Base-by-base conservation (phyloP, 2,888 invertebrate species). In the Cephus runcator region DNA sequence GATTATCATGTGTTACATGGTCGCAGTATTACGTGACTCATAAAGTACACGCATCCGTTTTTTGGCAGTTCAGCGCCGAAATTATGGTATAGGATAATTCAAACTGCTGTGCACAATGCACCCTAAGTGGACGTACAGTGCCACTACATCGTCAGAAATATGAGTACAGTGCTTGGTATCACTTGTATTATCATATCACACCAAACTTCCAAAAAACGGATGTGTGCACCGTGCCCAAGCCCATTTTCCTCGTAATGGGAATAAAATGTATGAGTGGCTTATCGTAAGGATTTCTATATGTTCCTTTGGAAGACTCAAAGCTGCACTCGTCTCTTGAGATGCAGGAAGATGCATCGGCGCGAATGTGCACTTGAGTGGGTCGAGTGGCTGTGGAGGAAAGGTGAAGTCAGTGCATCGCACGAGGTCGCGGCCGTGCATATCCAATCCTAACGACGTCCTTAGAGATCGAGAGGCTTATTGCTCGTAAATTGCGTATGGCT, bases 371-470 rank as follows among this genome's bases (percentile, higher is more conserved):
- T 56, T 56, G 69, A 77, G 73, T 40, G 56, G 40, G 69, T 69
- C 69, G 71, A 71, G 31, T 69, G 75, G 23, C 23, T 12, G 83
- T 12, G 83, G 85, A 82, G 84, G 84, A 87, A 86, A 87, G 88
- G 88, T 87, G 86, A 88, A 83, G 83, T 85, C 87, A 85, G 87
- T 83, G 82, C 86, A 82, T 84, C 84, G 84, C 86, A 82, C 86
- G 88, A 88, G 90, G 89, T 89, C 89, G 88, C 85, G 89, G 86
- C 88, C 87, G 85, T 87, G 89, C 87, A 88, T 86, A 89, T 88
- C 87, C 84, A 86, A 83, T 82, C 87, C 84, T 88, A 90, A 90
- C 89, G 87, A 89, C 87, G 88, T 88, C 88, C 87, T 87, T 85
- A 76, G 79, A 85, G 87, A 88, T 89, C 87, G 83, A 84, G 84